Base-by-base conservation (phyloP, 2,888 invertebrate genomes). In the Tanytarsus gracilentus region DNA sequence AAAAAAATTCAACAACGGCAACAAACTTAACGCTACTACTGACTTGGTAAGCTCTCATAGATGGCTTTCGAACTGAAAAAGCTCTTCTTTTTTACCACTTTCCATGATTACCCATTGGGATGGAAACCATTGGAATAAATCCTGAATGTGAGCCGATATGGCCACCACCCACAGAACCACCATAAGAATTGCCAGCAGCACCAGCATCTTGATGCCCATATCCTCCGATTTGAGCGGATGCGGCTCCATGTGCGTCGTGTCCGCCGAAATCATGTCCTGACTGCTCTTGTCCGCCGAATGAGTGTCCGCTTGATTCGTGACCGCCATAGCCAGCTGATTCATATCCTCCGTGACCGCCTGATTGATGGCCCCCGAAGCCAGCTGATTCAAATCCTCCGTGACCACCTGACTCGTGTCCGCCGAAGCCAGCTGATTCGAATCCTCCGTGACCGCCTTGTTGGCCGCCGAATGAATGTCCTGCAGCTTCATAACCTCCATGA, bases 271-370 rank as follows among this genome's bases (percentile, higher is more conserved):
- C 49, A n/a, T n/a, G n/a, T n/a, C n/a, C n/a, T n/a, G n/a, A n/a
- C n/a, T n/a, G n/a, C n/a, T n/a, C 49, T 16, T 49, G 49, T 21
- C 25, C 49, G 3, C 25, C 49, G 14, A 49, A 49, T n/a, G n/a
- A n/a, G n/a, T n/a, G n/a, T n/a, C n/a, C n/a, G n/a, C n/a, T n/a
- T 23, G n/a, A 25, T 49, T 14, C 49, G 26, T 49, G 49, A n/a
- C 52, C 33, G 2, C 21, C 52, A n/a, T n/a, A n/a, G n/a, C 14
- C 33, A 4, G 2, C 33, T 11, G 11, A 9, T 3, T 4, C 33
- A 33, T 33, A 14, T 27, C 50, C 50, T 7, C 50, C 50, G 16
- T 29, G 27, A n/a, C 50, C 50, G 4, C 49, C 49, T n/a, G n/a
- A 4, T 50, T 25, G 27, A n/a, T 25, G 25, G 7, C 26, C 27